Evolutionary conservation across 2,888 invertebrate genomes (phyloP).

Genomic region (Smittia aterrima): DNA sequence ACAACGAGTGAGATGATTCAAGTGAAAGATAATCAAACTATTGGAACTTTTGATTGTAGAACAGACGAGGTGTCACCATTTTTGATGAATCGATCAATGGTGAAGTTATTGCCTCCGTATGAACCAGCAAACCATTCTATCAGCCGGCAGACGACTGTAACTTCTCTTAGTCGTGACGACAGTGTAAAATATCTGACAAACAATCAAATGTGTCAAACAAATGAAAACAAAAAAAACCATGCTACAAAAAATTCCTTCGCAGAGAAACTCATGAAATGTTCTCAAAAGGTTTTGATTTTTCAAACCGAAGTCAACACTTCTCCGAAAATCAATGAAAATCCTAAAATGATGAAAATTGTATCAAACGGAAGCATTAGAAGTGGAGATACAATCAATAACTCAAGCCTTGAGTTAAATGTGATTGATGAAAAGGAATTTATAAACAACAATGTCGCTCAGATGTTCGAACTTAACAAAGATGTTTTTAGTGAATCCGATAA

Average conservation of each 20-base stretch:
- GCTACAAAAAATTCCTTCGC: neutral
- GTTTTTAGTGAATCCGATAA: too few relatives aligned
- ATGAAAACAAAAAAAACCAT: too few relatives aligned
- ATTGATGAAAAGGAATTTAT: neutral
- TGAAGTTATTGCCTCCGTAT: neutral
- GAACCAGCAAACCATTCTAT: slow-evolving; percentile 10
- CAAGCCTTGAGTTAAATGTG: neutral
- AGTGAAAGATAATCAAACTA: slow-evolving; percentile 27
- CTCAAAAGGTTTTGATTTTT: slow-evolving; percentile 1
- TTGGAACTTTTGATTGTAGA: slow-evolving; percentile 32
- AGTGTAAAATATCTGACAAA: neutral
- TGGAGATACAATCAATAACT: too few relatives aligned
- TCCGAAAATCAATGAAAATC: neutral
- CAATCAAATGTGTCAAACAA: too few relatives aligned
- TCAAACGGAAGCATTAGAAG: too few relatives aligned
- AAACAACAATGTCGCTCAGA: too few relatives aligned
- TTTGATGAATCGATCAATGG: slow-evolving; percentile 31
- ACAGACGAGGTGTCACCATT: neutral
- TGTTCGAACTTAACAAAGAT: too few relatives aligned
- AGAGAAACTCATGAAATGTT: neutral
- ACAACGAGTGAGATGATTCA: slow-evolving; percentile 18
- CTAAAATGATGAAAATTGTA: neutral
- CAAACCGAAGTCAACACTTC: neutral
- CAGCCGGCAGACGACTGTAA: slow-evolving; percentile 19
- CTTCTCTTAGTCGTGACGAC: slow-evolving; percentile 22